Base-by-base conservation (phyloP, 2,797 vertebrate genomes). In the Zonotrichia albicollis region DNA sequence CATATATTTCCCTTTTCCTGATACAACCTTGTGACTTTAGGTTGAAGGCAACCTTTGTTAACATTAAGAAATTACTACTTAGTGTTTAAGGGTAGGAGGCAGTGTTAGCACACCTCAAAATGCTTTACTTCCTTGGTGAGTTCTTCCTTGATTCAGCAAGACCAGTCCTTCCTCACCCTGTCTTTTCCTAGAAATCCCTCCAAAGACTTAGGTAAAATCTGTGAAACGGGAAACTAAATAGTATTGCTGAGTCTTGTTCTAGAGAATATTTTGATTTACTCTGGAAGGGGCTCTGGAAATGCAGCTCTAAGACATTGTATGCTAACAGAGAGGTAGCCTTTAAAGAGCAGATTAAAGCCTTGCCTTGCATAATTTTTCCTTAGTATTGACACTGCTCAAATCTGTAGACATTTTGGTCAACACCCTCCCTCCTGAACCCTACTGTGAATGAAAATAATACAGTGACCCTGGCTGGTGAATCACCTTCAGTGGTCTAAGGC, bases 241-340 rank as follows among this genome's bases (percentile, higher is more conserved):
- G 29, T 72, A 51, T 66, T 2, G 0, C 15, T 66, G 36, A 9
- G 5, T 55, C 34, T 62, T 2, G 0, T 58, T 70, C 30, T 32
- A 34, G 4, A 10, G 13, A 45, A 22, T 57, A 40, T 87, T 83
- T 72, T 62, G 3, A n/a, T 93, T 70, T 79, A 34, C 38, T 66
- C 26, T 25, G 19, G 27, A 87, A 55, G 2, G 9, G 1, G 7
- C 9, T 67, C n/a, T 84, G 45, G 50, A 65, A 79, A 67, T 43
- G 50, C 6, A 83, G 13, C 13, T 58, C 10, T 14, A 62, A 84
- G 6, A 67, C 11, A 71, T n/a, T 1, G 0, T 25, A 27, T 38
- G n/a, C 12, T 90, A 72, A 50, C 5, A 9, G 36, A 84, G n/a
- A 36, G 7, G 22, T 48, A 42, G 32, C 34, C 45, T 79, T 87